A percentile compares a stretch with the other conserved stretches of the same genome.
Evolutionary conservation across 2,888 invertebrate species (phyloP).

Genomic region (Drosophila siamana): DNA sequence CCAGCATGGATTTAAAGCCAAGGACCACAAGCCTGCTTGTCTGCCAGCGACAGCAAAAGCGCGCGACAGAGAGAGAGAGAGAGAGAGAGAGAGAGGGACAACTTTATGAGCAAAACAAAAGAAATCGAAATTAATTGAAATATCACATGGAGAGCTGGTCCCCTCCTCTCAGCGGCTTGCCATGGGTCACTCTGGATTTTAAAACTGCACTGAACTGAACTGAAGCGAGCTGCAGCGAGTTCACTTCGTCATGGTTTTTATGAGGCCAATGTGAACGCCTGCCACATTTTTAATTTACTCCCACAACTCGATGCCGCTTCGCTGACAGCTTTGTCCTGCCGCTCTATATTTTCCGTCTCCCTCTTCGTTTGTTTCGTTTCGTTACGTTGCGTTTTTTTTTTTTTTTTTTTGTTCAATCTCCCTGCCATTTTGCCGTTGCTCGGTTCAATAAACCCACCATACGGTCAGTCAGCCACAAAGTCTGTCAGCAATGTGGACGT

Average conservation of each 20-base stretch:
- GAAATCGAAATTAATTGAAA: conserved; percentile 73
- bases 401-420: background rate
- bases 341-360: background rate
- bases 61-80: conserved; percentile 7
- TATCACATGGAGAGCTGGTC: conserved; percentile 55
- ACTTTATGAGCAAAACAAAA: conserved; percentile 33
- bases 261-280: conserved; percentile 59
- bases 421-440: conserved; percentile 21
- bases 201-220: conserved; percentile 10
- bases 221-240: background rate
- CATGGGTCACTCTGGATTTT: conserved; percentile 23
- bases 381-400: too few species aligned
- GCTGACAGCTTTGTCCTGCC: conserved; percentile 41
- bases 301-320: conserved; percentile 44
- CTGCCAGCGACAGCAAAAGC: conserved; percentile 41
- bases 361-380: background rate
- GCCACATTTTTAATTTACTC: conserved; percentile 76
- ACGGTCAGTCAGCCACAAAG: conserved; percentile 46
- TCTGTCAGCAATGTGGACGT: conserved; percentile 23
- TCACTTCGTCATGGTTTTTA: conserved; percentile 62
- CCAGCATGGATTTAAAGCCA: conserved; percentile 39
- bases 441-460: conserved; percentile 70
- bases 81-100: background rate
- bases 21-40: conserved; percentile 30
- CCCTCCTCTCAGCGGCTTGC: conserved; percentile 1